Evolutionary conservation across 2,113 vertebrate species (phyloP).

Genomic region (Onychostruthus taczanowskii): DNA sequence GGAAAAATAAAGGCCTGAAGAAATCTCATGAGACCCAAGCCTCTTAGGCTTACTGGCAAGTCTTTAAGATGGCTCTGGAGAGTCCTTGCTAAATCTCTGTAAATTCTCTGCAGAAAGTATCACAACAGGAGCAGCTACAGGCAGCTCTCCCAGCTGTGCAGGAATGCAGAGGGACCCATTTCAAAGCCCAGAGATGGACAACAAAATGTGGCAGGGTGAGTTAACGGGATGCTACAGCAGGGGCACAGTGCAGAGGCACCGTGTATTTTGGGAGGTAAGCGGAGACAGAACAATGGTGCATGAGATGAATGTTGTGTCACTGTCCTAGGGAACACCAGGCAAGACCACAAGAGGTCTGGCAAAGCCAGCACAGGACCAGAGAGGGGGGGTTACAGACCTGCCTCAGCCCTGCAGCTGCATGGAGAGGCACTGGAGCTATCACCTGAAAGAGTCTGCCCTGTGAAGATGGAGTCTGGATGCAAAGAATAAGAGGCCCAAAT

Average conservation of each 20-base stretch:
- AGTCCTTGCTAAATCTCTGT: not conserved
- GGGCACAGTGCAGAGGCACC: not conserved
- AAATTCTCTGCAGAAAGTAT: not conserved
- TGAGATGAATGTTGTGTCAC: not conserved
- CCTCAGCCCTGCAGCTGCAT: not conserved
- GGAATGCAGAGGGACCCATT: not conserved
- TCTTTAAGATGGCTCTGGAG: not conserved
- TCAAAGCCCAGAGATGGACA: not conserved
- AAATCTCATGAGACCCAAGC: not conserved
- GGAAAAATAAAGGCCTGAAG: not conserved
- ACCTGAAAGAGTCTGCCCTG: rapidly evolving
- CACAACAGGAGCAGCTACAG: not conserved
- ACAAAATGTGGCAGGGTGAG: not conserved
- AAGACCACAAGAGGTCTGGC: not conserved
- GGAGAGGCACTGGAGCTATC: not conserved
- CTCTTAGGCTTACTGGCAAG: not conserved
- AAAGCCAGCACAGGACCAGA: not conserved
- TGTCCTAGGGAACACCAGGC: not conserved
- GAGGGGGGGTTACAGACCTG: rapidly evolving
- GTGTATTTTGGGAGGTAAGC: rapidly evolving
- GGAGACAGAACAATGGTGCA: not conserved
- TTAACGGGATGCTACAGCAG: not conserved
- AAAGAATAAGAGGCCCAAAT: not conserved
- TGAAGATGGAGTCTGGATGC: not conserved
- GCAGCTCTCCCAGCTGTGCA: not conserved